Conservation (phyloP, 2,113 vertebrate genomes). For the Microtus ochrogaster region DNA sequence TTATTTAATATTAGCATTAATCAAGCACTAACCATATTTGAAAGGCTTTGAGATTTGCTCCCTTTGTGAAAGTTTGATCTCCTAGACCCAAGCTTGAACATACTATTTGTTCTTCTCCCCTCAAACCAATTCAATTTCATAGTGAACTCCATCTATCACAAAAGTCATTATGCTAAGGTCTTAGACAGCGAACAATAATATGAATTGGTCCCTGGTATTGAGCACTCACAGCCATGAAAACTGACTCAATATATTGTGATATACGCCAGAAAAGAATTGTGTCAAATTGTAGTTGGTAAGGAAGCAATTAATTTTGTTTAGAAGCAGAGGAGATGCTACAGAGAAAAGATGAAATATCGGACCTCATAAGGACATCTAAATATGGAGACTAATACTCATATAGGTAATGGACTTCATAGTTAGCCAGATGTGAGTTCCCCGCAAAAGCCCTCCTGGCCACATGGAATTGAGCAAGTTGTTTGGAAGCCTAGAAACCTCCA, state of each 20-base stretch:
- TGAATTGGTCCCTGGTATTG: background rate
- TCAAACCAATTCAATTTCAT: constrained; percentile 43
- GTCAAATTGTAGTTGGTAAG: background rate
- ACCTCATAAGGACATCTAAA: background rate
- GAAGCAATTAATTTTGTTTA: background rate
- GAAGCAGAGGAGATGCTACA: background rate
- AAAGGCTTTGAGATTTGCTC: constrained; percentile 44
- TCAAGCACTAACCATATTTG: background rate
- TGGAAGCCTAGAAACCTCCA: background rate
- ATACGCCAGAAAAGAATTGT: background rate
- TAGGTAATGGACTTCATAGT: background rate
- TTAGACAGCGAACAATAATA: background rate
- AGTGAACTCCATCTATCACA: background rate
- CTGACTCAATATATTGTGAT: background rate
- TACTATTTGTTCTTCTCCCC: background rate
- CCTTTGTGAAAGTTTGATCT: constrained; percentile 9
- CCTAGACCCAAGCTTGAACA: background rate
- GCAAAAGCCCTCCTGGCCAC: rapidly evolving
- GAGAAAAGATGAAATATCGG: background rate
- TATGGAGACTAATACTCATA: background rate
- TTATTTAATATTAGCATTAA: constrained; percentile 57
- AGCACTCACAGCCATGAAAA: background rate
- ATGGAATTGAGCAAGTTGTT: background rate
- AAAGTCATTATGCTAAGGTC: background rate
- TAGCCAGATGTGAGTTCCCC: background rate